Evolutionary conservation across 2,113 vertebrate genomes (phyloP).

Genomic region (Scalopus aquaticus): DNA sequence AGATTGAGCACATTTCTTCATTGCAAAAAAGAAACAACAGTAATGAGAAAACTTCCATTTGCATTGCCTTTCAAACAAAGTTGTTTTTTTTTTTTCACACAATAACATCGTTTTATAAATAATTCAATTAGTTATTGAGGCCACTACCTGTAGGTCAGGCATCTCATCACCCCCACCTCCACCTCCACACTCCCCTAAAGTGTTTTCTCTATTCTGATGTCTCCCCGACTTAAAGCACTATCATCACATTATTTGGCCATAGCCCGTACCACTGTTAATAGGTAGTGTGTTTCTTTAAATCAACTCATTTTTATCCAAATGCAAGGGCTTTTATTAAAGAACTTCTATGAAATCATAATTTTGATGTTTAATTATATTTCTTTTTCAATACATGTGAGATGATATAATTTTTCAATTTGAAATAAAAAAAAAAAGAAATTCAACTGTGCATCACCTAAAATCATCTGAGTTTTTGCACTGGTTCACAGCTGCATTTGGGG

Average conservation of each 20-base stretch:
- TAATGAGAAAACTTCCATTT: neutral
- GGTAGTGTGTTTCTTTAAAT: neutral
- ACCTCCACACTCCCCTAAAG: neutral
- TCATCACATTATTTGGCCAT: neutral
- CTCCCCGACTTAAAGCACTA: neutral
- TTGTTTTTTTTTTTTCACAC: neutral
- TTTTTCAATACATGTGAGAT: neutral
- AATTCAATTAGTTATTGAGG: neutral
- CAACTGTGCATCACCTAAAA: neutral
- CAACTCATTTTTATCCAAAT: constrained; percentile 12
- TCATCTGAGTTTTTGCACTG: neutral
- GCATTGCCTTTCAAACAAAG: neutral
- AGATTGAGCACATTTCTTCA: neutral
- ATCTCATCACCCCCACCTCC: neutral
- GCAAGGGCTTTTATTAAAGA: neutral
- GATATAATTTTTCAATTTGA: neutral
- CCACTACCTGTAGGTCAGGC: neutral
- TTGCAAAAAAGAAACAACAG: neutral
- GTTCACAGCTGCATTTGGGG: neutral
- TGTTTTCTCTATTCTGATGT: neutral
- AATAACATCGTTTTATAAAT: neutral
- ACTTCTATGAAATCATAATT: neutral
- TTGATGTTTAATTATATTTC: constrained; percentile 21
- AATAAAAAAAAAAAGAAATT: neutral
- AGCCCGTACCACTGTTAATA: neutral